phyloP scores from a whole-genome alignment of 1,140 invertebrate species.

The Globodera ellingtonae region DNA sequence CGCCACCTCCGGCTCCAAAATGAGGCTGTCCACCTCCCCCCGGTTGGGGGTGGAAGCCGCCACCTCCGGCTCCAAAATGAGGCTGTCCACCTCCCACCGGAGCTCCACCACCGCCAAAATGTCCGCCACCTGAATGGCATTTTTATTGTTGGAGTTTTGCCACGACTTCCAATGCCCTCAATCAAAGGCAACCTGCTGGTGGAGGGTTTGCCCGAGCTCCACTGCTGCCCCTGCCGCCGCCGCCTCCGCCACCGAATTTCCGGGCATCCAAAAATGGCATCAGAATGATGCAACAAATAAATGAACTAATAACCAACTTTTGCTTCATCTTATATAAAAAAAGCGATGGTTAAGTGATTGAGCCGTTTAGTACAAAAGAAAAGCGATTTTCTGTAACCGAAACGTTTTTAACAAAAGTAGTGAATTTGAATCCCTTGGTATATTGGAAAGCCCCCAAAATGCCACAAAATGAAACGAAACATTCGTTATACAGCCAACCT shows the following conservation, averaged over 20 bases:
- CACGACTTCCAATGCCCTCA: not conserved
- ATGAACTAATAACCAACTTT: not conserved
- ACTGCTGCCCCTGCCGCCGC: not conserved
- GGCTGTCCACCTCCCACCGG: conserved; percentile 4
- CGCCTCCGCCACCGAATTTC: conserved; percentile 17
- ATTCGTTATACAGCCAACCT: no score
- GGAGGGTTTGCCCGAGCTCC: conserved; percentile 4
- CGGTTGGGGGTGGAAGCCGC: not conserved
- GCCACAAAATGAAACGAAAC: no score
- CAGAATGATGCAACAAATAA: conserved; percentile 12
- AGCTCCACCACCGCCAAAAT: conserved; percentile 5
- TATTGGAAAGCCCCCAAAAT: no score
- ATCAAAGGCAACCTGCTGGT: not conserved
- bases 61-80: not conserved
- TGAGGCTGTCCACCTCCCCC: not conserved
- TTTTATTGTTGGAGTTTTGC: not conserved
- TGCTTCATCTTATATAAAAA: not conserved
- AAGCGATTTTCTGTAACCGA: no score
- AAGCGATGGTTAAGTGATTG: not conserved
- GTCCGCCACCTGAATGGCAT: not conserved
- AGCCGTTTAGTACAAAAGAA: no score
- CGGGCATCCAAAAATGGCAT: not conserved
- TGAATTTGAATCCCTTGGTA: no score
- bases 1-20: not conserved
- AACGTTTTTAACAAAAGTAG: no score